Evolutionary conservation across 2,797 vertebrate genomes (phyloP).

Genomic region (Brotula barbata): DNA sequence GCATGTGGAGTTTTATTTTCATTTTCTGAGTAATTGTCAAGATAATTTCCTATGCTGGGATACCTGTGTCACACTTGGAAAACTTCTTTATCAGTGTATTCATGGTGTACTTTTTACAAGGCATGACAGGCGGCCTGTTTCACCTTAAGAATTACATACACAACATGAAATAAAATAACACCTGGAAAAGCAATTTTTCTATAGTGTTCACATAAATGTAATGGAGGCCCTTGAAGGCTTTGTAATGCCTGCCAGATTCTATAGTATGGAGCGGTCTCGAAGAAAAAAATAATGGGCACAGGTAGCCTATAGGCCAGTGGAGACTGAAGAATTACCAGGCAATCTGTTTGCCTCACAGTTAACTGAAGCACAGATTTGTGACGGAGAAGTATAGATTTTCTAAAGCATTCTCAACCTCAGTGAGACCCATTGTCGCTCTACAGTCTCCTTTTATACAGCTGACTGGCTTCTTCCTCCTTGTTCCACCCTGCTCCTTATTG

Average conservation of each 20-base stretch:
- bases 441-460: constrained; percentile 1
- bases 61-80: not conserved
- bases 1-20: not conserved
- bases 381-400: constrained; percentile 32
- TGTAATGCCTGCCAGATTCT: constrained; percentile 14
- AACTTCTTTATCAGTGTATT: not conserved
- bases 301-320: not conserved
- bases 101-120: constrained; percentile 7
- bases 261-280: constrained; percentile 17
- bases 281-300: not conserved
- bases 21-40: not conserved
- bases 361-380: constrained; percentile 15
- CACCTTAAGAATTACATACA: not conserved
- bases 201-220: constrained; percentile 12
- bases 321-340: constrained; percentile 9
- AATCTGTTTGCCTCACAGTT: constrained; percentile 3
- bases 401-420: constrained; percentile 16
- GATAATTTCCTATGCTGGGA: not conserved
- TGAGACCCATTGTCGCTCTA: constrained; percentile 22
- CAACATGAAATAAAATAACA: constrained; percentile 18
- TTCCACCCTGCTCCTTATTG: constrained; percentile 23
- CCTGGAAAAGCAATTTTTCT: constrained; percentile 48
- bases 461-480: constrained; percentile 6
- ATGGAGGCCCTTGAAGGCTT: constrained; percentile 17
- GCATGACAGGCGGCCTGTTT: constrained; percentile 5